Base-by-base conservation (phyloP, 1,140 invertebrate species). In the Pollicipes pollicipes region DNA sequence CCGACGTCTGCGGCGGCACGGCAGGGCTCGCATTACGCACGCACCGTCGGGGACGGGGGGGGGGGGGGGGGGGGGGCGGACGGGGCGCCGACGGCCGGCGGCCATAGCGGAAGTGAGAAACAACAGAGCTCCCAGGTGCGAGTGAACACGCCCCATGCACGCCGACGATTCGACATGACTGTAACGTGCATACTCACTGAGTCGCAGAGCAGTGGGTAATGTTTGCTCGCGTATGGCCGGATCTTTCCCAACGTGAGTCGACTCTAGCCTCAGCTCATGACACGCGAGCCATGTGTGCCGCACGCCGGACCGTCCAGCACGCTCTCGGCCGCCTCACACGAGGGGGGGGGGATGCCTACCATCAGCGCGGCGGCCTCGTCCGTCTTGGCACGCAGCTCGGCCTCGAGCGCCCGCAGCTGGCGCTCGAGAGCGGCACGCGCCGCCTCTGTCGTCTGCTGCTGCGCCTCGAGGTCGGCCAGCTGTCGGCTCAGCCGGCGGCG, bases 391-490 rank as follows among this genome's bases (percentile, higher is more conserved):
- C 77, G 75, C 24, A 81, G 72, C 69, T 80, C 77, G 17, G 78
- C 76, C n/a, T 75, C 73, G 29, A 79, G 70, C 0, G 35, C 32
- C n/a, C 70, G 69, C 2, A 73, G 68, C 71, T 79, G 76, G 35
- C 79, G 71, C 37, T 78, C 74, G 45, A 81, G 70, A 0, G 74
- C 71, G 3, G 76, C 75, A 68, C 77, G 78, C 3, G 73, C 72
- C 70, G 78, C 79, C 31, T 76, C 75, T 28, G 81, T 69, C 69
- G 80, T 77, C n/a, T 75, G 63, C 32, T 72, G 71, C 66, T 70
- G 72, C 26, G 30, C 69, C 67, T 79, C 78, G 13, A 77, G 75
- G 63, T 77, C 74, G 35, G 35, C 6, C 6, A 35, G 35, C 6
- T 17, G 35, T 17, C 35, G 35, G 6, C 17, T 6, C 35, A 35